phyloP scores from a whole-genome alignment of 2,113 vertebrate species.

The Cavia aperea region DNA sequence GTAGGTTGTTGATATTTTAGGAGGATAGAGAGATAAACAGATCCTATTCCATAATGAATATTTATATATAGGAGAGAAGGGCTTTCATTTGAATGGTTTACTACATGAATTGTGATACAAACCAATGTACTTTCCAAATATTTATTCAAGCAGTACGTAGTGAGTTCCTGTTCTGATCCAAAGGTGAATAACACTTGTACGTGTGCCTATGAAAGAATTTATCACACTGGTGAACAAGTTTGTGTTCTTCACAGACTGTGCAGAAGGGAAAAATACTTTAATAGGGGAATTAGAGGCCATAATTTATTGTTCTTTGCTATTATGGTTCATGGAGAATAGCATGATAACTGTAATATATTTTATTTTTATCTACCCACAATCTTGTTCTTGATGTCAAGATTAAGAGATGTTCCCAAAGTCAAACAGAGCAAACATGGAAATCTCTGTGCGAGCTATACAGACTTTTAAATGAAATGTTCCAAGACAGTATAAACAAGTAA shows the following conservation, averaged over 20 bases:
- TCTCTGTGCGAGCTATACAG: background rate
- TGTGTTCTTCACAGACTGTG: background rate
- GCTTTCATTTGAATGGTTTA: background rate
- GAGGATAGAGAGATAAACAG: background rate
- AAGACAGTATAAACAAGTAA: constrained; percentile 48
- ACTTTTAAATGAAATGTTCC: constrained; percentile 52
- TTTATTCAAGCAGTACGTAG: background rate
- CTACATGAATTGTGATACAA: background rate
- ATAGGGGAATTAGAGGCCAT: background rate
- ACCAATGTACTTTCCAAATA: background rate
- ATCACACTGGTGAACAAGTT: background rate
- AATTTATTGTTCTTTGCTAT: constrained; percentile 37
- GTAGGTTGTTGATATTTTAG: background rate
- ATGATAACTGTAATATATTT: constrained; percentile 35
- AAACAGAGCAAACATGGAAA: constrained; percentile 18
- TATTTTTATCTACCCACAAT: constrained; percentile 45
- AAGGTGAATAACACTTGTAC: background rate
- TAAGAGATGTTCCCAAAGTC: constrained; percentile 40
- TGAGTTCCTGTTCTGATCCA: background rate
- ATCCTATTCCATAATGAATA: background rate
- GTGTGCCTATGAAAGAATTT: background rate
- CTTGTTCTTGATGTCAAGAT: constrained; percentile 37
- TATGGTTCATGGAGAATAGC: background rate
- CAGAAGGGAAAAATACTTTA: background rate
- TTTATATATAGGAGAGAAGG: background rate